Conservation (phyloP, 2,113 vertebrate species). For the Menura novaehollandiae region DNA sequence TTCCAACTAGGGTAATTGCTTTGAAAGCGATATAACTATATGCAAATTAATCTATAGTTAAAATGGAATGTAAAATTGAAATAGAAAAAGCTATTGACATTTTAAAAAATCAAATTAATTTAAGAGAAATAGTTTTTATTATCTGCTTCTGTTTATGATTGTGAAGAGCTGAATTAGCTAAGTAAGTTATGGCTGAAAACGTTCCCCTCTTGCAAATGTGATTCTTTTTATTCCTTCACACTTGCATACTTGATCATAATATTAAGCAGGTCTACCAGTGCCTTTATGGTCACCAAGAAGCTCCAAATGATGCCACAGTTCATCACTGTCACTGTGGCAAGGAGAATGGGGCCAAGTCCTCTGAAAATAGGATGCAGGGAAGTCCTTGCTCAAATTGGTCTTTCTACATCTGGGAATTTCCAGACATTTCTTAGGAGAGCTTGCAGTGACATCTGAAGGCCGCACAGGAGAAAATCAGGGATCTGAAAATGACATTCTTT, state of each 20-base stretch:
- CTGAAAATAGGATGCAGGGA: not conserved
- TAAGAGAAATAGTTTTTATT: not conserved
- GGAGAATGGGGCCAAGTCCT: not conserved
- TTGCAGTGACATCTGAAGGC: slow-evolving; percentile 63
- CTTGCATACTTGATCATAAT: not conserved
- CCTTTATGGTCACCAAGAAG: not conserved
- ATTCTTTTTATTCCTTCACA: not conserved
- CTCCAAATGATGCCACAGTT: not conserved
- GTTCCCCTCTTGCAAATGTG: not conserved
- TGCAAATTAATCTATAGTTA: not conserved
- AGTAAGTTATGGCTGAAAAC: not conserved
- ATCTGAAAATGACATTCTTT: not conserved
- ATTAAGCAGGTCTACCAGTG: not conserved
- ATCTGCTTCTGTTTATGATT: not conserved
- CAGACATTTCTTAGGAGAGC: not conserved
- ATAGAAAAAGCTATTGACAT: not conserved
- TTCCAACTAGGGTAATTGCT: not conserved
- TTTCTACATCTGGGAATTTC: not conserved
- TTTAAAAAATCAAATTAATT: not conserved
- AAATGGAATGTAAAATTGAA: not conserved
- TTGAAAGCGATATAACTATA: not conserved
- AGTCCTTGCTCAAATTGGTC: not conserved
- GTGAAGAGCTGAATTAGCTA: not conserved
- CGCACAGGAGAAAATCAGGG: not conserved
- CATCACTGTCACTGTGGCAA: not conserved